Conservation (phyloP, 2,888 invertebrate species). For the Mythimna pallens region DNA sequence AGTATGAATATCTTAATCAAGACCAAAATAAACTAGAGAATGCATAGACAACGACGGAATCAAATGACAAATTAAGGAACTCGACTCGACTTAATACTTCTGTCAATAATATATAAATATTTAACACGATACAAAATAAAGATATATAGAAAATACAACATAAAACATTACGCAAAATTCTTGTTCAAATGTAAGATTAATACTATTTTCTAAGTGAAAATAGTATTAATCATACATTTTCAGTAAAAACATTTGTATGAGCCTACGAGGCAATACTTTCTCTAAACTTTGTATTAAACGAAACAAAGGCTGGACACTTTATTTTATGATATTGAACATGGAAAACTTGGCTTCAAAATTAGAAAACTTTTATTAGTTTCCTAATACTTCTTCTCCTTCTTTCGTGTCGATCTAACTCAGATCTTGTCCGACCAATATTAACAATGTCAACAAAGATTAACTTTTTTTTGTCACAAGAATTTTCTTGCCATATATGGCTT, state of each 20-base stretch:
- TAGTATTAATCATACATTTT: slow-evolving; percentile 41
- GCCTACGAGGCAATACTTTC: slow-evolving; percentile 48
- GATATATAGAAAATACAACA: not conserved
- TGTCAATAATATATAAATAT: too few species aligned
- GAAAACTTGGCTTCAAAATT: not conserved
- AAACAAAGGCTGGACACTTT: slow-evolving; percentile 30
- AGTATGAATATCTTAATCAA: not conserved
- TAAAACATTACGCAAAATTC: not conserved
- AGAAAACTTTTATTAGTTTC: not conserved
- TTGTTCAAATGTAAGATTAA: too few species aligned
- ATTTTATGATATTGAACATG: slow-evolving; percentile 32
- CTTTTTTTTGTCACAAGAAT: too few species aligned
- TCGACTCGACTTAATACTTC: too few species aligned
- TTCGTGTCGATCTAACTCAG: too few species aligned
- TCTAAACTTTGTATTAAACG: slow-evolving; percentile 29
- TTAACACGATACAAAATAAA: too few species aligned
- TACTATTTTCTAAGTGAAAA: slow-evolving; percentile 19
- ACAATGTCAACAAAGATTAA: too few species aligned
- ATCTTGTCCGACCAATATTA: too few species aligned
- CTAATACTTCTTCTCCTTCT: not conserved
- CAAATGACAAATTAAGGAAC: not conserved
- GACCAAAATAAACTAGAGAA: not conserved
- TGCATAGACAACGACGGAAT: not conserved
- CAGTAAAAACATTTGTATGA: slow-evolving; percentile 49
- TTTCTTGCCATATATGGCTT: too few species aligned